Conservation (phyloP, 2,797 vertebrate genomes). For the Semotilus atromaculatus region DNA sequence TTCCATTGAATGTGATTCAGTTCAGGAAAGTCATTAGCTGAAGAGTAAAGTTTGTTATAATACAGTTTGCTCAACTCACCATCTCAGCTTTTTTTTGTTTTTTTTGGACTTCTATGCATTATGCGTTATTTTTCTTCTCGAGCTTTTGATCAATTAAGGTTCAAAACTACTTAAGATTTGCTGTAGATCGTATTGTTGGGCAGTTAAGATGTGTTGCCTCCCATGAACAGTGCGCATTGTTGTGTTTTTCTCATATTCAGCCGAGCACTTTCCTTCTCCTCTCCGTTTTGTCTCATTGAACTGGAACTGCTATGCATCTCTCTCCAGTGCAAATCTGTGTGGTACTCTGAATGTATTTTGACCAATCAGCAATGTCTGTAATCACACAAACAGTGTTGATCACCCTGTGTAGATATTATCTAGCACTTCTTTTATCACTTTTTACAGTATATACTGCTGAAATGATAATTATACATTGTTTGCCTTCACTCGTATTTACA, state of each 20-base stretch:
- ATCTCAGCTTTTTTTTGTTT: neutral
- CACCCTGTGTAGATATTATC: conserved; percentile 10
- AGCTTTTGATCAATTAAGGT: conserved; percentile 12
- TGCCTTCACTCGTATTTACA: conserved; percentile 1
- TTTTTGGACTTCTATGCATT: neutral
- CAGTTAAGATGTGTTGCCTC: neutral
- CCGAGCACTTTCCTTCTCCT: conserved; percentile 9
- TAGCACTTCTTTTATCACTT: conserved; percentile 16
- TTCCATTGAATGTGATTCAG: neutral
- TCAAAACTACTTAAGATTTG: neutral
- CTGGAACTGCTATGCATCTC: conserved; percentile 55
- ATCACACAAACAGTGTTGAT: conserved; percentile 33
- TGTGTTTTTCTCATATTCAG: neutral
- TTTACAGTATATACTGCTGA: conserved; percentile 12
- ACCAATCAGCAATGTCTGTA: conserved; percentile 53
- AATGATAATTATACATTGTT: neutral
- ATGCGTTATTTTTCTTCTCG: neutral
- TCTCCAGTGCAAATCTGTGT: conserved; percentile 44
- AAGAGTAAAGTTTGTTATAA: neutral
- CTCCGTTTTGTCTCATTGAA: conserved; percentile 10
- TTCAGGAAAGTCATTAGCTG: neutral
- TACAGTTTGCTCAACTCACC: neutral
- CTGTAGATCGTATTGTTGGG: neutral
- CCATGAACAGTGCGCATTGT: neutral
- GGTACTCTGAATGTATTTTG: conserved; percentile 72